A percentile compares a stretch with the other conserved stretches of the same genome.
These are phyloP conservation scores for Caenorhabditis auriculariae DNA, from an alignment of 2,888 invertebrate species.

Conservation along the genomic window DNA sequence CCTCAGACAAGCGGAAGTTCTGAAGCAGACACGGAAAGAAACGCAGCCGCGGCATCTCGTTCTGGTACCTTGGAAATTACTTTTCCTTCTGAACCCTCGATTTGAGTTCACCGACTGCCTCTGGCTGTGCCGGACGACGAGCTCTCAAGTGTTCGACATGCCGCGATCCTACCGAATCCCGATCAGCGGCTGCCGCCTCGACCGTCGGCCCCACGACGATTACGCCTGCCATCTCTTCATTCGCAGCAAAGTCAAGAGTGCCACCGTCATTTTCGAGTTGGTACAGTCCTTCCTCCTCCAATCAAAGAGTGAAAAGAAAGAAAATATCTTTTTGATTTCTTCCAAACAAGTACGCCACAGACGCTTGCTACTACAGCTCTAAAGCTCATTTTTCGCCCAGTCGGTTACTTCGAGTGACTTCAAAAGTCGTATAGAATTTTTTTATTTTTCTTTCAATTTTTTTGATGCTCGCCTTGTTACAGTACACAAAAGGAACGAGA, in stretches of 20 bases:
- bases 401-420: no score
- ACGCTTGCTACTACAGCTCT: no score
- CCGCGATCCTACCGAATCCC: constrained; percentile 45
- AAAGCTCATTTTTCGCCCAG: no score
- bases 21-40: constrained; percentile 56
- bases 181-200: constrained; percentile 37
- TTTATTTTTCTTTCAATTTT: no score
- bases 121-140: constrained; percentile 48
- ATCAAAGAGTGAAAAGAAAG: no score
- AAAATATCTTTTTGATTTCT: no score
- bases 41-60: constrained; percentile 48
- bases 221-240: constrained; percentile 16
- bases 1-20: constrained; percentile 48
- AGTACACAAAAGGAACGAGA: constrained; percentile 24
- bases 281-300: no score
- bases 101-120: constrained; percentile 55
- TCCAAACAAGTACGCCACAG: no score
- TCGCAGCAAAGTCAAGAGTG: constrained; percentile 28
- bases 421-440: no score
- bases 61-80: constrained; percentile 26
- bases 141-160: constrained; percentile 38
- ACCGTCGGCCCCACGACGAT: constrained; percentile 26
- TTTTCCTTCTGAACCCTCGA: not conserved
- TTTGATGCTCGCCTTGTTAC: no score
- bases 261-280: constrained; percentile 22